A percentile compares a stretch with the other conserved stretches of the same genome.
phyloP scores from a whole-genome alignment of 2,888 invertebrate genomes.

The Idaea biselata region DNA sequence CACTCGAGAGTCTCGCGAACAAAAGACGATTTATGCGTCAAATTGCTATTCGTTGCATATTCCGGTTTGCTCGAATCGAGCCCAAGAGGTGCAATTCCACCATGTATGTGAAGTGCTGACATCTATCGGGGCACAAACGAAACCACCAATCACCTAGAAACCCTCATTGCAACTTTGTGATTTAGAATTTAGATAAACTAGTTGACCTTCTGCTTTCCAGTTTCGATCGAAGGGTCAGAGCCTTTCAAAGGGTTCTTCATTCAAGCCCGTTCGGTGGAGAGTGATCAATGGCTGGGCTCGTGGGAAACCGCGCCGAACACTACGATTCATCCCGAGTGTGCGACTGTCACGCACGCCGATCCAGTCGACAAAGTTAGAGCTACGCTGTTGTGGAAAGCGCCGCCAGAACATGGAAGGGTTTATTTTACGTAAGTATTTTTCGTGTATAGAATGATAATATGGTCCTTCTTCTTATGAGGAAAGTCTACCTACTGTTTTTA shows the following conservation, averaged over 20 bases:
- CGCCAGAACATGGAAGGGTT: conserved; percentile 84
- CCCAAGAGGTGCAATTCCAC: too few relatives aligned
- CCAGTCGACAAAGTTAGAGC: conserved; percentile 87
- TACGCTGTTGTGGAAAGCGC: conserved; percentile 88
- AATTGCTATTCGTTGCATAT: too few relatives aligned
- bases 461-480: too few relatives aligned
- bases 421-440: conserved; percentile 88
- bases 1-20: too few relatives aligned
- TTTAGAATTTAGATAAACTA: neutral
- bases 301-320: conserved; percentile 88
- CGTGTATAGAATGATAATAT: too few relatives aligned
- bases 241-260: conserved; percentile 91
- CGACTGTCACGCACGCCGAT: conserved; percentile 89
- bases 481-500: too few relatives aligned
- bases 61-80: too few relatives aligned
- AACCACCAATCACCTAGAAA: too few relatives aligned
- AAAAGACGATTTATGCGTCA: too few relatives aligned
- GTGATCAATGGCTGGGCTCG: conserved; percentile 87
- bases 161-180: neutral
- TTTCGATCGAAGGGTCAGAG: conserved; percentile 78
- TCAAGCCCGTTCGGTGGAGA: conserved; percentile 87
- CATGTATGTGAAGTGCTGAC: too few relatives aligned
- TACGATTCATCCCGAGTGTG: conserved; percentile 88
- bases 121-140: too few relatives aligned
- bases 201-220: conserved; percentile 50